A percentile compares a stretch with the other conserved stretches of the same genome.
phyloP scores from a whole-genome alignment of 2,797 vertebrate species.

The Scolopax bukidnonensis region DNA sequence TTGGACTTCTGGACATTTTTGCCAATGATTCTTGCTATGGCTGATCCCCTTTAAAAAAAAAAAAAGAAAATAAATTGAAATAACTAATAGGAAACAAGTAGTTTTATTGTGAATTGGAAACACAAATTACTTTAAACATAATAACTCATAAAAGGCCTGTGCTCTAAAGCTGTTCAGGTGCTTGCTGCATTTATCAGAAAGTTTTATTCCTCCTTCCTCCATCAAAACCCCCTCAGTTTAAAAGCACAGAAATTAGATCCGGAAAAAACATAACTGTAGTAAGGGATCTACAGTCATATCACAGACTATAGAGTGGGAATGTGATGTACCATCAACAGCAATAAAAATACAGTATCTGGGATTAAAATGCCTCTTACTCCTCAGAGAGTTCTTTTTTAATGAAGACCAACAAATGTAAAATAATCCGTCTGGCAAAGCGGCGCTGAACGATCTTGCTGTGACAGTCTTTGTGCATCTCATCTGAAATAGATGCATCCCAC shows the following conservation, averaged over 20 bases:
- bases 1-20: constrained; percentile 81
- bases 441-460: not conserved
- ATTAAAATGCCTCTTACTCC: not conserved
- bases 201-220: not conserved
- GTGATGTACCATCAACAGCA: not conserved
- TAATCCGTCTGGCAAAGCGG: not conserved
- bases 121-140: not conserved
- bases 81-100: not conserved
- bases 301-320: not conserved
- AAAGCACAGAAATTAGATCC: not conserved
- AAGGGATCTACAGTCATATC: not conserved
- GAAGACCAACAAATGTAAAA: not conserved
- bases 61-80: not conserved
- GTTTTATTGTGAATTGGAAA: not conserved
- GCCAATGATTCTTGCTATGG: constrained; percentile 86
- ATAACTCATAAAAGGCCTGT: not conserved
- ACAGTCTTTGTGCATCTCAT: not conserved
- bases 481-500: not conserved
- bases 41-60: constrained; percentile 79
- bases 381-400: not conserved
- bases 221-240: not conserved
- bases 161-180: not conserved
- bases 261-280: not conserved
- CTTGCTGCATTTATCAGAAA: not conserved
- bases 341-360: not conserved